Evolutionary conservation across 92 coral and sea anemone genomes (phyloP).

Genomic region (Ricordea florida): DNA sequence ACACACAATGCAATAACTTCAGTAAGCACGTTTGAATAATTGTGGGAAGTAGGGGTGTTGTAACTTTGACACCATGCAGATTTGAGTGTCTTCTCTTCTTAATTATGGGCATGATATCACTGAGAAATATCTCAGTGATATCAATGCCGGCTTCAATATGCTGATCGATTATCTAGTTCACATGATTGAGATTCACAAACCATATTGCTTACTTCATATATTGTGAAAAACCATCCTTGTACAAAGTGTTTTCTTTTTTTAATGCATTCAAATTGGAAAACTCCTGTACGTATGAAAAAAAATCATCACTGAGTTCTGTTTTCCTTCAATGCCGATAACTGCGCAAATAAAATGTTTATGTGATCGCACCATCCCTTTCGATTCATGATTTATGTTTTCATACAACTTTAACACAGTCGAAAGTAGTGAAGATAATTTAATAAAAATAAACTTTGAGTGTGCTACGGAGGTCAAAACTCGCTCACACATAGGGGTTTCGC

Average conservation of each 20-base stretch:
- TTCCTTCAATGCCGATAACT: slow-evolving; percentile 10
- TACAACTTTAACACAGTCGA: background rate
- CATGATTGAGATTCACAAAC: slow-evolving; percentile 24
- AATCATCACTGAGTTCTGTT: slow-evolving; percentile 42
- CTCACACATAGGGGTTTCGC: slow-evolving; percentile 11
- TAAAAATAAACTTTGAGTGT: slow-evolving; percentile 19
- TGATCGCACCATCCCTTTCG: slow-evolving; percentile 8
- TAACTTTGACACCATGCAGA: slow-evolving; percentile 7
- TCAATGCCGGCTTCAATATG: slow-evolving; percentile 17
- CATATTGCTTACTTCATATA: too few relatives aligned
- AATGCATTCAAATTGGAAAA: background rate
- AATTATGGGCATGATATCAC: too few relatives aligned
- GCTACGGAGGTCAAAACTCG: slow-evolving; percentile 6
- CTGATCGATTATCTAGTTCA: slow-evolving; percentile 2
- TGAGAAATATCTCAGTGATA: too few relatives aligned
- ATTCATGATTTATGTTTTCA: slow-evolving; percentile 6
- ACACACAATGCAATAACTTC: background rate
- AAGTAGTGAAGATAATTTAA: slow-evolving; percentile 21
- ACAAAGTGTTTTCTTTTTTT: slow-evolving; percentile 7
- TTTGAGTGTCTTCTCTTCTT: slow-evolving; percentile 9
- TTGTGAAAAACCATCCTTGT: slow-evolving; percentile 34
- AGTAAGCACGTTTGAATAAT: slow-evolving; percentile 11
- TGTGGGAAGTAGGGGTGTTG: slow-evolving; percentile 9
- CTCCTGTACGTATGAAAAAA: slow-evolving; percentile 17
- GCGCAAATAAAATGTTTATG: slow-evolving; percentile 9